Base-by-base conservation (phyloP, 2,113 vertebrate species). In the Lathamus discolor region DNA sequence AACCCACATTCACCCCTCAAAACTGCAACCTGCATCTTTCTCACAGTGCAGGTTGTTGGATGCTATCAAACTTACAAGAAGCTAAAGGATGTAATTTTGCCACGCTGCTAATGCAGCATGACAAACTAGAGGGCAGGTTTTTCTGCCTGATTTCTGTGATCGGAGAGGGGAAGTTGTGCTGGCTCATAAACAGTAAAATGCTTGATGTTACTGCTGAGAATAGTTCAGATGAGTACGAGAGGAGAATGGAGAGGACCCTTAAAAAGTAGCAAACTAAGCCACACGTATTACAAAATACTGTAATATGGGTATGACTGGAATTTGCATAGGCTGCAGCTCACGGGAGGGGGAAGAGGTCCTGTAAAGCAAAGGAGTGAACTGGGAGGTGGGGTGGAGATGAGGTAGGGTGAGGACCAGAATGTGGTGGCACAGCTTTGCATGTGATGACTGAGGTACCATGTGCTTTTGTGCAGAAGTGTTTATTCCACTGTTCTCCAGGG, bases 1-100 rank as follows among this genome's bases (percentile, higher is more conserved):
- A 9, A 4, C 5, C 3, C 51, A 22, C 11, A 59, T 35, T 59
- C 6, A 10, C 7, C 10, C 23, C 14, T 4, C 3, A 4, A 35
- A 49, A 1, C 18, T 17, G 0, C 48, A 15, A 4, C 10, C 28
- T 75, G 9, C 2, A 3, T 33, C 23, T 10, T 62, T 79, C 67
- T 67, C 11, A 8, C n/a, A 20, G 7, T 12, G n/a, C 2, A 33
- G 13, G 17, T 49, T 49, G 17, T 39, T 77, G 74, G 57, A 22
- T 8, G 1, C n/a, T 44, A 2, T 33, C 20, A 28, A 20, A 43
- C 35, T 1, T 11, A 8, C 33, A 0, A 0, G 15, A 24, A 20
- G 29, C 14, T 46, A 7, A n/a, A 57, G 49, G 35, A 4, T 43
- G 1, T 29, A 3, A 4, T 27, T 77, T 48, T 83, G 57, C 46